Evolutionary conservation across 2,113 vertebrate species (phyloP).

Genomic region (Lagopus muta): DNA sequence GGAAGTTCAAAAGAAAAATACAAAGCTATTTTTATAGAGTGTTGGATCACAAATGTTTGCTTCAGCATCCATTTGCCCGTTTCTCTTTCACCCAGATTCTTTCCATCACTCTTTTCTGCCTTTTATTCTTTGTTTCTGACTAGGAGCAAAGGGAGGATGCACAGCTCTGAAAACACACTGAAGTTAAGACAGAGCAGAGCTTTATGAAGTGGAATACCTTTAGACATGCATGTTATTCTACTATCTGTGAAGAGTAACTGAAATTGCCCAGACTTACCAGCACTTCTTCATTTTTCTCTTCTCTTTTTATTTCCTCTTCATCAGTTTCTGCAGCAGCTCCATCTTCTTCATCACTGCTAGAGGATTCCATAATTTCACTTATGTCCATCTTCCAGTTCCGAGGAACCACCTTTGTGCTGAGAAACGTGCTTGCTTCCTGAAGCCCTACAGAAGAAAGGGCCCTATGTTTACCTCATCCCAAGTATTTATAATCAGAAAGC

Average conservation of each 20-base stretch:
- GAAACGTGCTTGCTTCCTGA: slow-evolving; percentile 84
- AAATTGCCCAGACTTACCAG: slow-evolving; percentile 57
- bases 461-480: background rate
- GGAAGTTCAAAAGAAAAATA: background rate
- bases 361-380: slow-evolving; percentile 96
- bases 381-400: slow-evolving; percentile 97
- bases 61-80: background rate
- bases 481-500: background rate
- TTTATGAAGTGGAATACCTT: background rate
- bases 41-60: background rate
- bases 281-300: slow-evolving; percentile 82
- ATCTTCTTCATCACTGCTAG: slow-evolving; percentile 92
- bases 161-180: background rate
- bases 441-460: slow-evolving; percentile 78
- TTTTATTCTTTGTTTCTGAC: background rate
- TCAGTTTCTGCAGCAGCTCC: slow-evolving; percentile 84
- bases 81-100: background rate
- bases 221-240: background rate
- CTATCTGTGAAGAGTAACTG: background rate
- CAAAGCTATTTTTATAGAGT: background rate
- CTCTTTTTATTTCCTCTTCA: slow-evolving; percentile 80
- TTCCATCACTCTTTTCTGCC: background rate
- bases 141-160: background rate
- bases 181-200: accelerated
- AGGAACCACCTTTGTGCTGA: slow-evolving; percentile 83